phyloP scores from a whole-genome alignment of 2,113 vertebrate genomes.

The Rhynchomys soricoides region DNA sequence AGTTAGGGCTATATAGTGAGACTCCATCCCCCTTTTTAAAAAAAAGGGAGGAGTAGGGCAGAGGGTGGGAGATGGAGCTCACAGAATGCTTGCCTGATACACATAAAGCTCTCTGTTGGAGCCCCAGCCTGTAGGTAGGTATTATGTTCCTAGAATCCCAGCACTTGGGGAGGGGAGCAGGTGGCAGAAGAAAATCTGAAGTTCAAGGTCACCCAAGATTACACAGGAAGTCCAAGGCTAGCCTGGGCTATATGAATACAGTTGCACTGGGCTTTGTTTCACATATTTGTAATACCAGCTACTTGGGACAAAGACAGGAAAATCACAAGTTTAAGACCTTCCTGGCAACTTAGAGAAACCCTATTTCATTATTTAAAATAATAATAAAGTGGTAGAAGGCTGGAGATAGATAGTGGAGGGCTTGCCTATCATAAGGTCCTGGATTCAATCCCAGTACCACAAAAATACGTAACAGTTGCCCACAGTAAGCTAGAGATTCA shows the following conservation, averaged over 20 bases:
- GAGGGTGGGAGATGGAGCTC: background rate
- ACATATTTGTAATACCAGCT: background rate
- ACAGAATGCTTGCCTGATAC: background rate
- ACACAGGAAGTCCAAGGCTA: background rate
- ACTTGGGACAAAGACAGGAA: background rate
- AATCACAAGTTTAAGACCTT: background rate
- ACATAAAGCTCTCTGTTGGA: background rate
- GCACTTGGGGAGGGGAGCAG: background rate
- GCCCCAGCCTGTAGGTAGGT: too few species aligned
- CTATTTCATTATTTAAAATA: background rate
- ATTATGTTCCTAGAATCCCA: background rate
- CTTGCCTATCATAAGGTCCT: background rate
- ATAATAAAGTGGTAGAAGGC: background rate
- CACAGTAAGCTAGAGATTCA: background rate
- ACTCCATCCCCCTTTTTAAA: background rate
- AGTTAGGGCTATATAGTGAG: background rate
- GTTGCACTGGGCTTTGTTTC: background rate
- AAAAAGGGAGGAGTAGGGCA: background rate
- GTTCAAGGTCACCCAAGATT: background rate
- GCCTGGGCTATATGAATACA: background rate
- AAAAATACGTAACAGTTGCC: background rate
- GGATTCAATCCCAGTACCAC: background rate
- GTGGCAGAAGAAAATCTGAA: background rate
- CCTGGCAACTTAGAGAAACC: background rate
- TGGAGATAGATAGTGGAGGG: background rate